A percentile compares a stretch with the other conserved stretches of the same genome.
phyloP scores from a whole-genome alignment of 2,888 invertebrate genomes.

The Lithodes maja region DNA sequence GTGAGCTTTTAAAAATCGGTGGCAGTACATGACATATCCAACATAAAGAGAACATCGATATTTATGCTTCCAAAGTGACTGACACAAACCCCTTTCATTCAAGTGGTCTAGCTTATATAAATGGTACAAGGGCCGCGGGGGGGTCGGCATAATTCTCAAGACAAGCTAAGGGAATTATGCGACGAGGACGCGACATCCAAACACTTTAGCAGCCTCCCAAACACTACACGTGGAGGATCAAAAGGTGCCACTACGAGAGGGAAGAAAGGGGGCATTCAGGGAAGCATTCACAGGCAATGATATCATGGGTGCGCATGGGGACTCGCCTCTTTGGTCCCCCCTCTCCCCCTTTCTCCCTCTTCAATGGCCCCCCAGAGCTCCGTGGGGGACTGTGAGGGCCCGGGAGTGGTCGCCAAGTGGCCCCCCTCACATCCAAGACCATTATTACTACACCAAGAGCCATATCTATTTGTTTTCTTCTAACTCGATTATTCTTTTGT shows the following conservation, averaged over 20 bases:
- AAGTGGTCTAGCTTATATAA: constrained; percentile 11
- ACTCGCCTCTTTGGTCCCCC: constrained; percentile 44
- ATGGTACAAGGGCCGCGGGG: background rate
- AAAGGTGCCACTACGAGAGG: constrained; percentile 60
- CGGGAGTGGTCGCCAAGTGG: constrained; percentile 39
- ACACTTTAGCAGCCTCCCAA: constrained; percentile 54
- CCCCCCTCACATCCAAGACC: background rate
- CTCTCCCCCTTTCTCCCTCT: constrained; percentile 28
- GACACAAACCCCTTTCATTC: background rate
- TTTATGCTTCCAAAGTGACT: background rate
- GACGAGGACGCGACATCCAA: constrained; percentile 47
- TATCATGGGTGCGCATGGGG: constrained; percentile 65
- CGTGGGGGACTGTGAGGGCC: background rate
- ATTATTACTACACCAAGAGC: too few species aligned
- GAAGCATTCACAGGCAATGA: constrained; percentile 57
- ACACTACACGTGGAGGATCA: constrained; percentile 63
- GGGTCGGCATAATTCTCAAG: constrained; percentile 36
- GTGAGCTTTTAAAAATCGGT: too few species aligned
- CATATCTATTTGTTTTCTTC: too few species aligned
- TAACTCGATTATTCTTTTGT: too few species aligned
- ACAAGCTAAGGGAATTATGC: constrained; percentile 47
- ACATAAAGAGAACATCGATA: too few species aligned
- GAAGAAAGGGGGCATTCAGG: constrained; percentile 51
- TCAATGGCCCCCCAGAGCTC: constrained; percentile 31
- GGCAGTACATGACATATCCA: too few species aligned